A percentile compares a stretch with the other conserved stretches of the same genome.
phyloP scores from a whole-genome alignment of 1,140 invertebrate genomes.

The Eumaeus atala region DNA sequence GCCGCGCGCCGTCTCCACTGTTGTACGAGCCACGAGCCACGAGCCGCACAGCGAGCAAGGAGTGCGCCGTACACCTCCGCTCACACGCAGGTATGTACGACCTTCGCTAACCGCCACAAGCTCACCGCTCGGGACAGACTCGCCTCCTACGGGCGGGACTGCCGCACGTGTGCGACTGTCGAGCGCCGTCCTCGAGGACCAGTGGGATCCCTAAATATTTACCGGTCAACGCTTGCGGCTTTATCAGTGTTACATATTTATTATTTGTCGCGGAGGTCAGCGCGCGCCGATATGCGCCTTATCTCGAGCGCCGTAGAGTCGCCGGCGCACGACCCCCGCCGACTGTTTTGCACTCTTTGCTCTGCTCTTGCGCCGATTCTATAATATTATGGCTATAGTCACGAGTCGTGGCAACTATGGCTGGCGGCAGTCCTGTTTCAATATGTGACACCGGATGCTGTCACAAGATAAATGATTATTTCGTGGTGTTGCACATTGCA shows the following conservation, averaged over 20 bases:
- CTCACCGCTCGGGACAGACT: conserved; percentile 15
- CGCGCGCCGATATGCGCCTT: conserved; percentile 59
- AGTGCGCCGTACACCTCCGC: conserved; percentile 44
- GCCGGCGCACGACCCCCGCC: conserved; percentile 50
- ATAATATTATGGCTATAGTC: conserved; percentile 6
- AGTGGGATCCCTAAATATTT: conserved; percentile 44
- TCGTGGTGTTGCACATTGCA: background rate
- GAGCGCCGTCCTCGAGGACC: background rate
- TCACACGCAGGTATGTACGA: conserved; percentile 53
- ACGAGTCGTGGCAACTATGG: too few species aligned
- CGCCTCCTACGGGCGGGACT: conserved; percentile 30
- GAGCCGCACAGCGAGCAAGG: too few species aligned
- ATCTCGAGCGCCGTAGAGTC: conserved; percentile 60
- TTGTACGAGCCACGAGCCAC: conserved; percentile 30
- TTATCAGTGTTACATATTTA: conserved; percentile 74
- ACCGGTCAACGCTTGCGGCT: conserved; percentile 66
- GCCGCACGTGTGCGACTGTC: conserved; percentile 22
- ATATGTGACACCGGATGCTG: too few species aligned
- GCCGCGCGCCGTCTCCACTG: conserved; percentile 63
- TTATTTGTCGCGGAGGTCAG: conserved; percentile 66
- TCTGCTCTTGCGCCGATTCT: conserved; percentile 59
- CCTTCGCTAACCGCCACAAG: conserved; percentile 35
- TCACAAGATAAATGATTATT: too few species aligned
- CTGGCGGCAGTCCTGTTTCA: too few species aligned
- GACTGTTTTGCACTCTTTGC: conserved; percentile 40